Conservation (phyloP, 1,140 invertebrate species). For the Drosophila pseudoananassae region DNA sequence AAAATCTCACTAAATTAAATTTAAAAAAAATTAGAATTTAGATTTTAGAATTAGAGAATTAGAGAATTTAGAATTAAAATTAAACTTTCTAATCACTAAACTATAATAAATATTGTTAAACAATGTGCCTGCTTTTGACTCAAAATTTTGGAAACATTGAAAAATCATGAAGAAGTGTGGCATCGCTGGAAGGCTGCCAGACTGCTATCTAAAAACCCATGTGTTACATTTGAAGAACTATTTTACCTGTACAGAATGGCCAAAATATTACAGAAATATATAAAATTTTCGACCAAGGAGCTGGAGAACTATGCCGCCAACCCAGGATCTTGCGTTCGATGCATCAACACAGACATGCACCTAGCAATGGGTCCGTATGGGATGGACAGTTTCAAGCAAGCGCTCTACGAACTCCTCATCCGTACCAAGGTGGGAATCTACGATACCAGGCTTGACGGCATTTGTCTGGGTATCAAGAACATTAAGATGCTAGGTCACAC, state of each 20-base stretch:
- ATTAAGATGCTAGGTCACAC: constrained; percentile 85
- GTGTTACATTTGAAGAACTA: constrained; percentile 34
- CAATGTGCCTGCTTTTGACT: too few relatives aligned
- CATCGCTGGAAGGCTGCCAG: not conserved
- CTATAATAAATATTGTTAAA: too few relatives aligned
- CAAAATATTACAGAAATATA: constrained; percentile 78
- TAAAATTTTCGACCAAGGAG: constrained; percentile 71
- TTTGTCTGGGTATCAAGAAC: constrained; percentile 86
- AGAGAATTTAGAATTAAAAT: too few relatives aligned
- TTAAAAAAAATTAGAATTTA: too few relatives aligned
- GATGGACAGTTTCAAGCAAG: constrained; percentile 84
- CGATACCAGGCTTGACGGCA: constrained; percentile 85
- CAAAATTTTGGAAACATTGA: too few relatives aligned
- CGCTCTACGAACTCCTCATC: constrained; percentile 84
- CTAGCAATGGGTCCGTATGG: constrained; percentile 85
- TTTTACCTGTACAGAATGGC: constrained; percentile 54
- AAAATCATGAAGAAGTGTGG: not conserved
- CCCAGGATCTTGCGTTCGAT: constrained; percentile 85
- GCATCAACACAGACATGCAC: constrained; percentile 84
- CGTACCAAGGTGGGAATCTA: constrained; percentile 83
- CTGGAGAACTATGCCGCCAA: constrained; percentile 79
- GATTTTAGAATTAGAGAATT: too few relatives aligned
- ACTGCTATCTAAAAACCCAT: constrained; percentile 21
- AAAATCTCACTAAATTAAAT: too few relatives aligned
- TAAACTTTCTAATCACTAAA: too few relatives aligned